Evolutionary conservation across 1,140 invertebrate genomes (phyloP).

Genomic region (Nylanderia fulva): DNA sequence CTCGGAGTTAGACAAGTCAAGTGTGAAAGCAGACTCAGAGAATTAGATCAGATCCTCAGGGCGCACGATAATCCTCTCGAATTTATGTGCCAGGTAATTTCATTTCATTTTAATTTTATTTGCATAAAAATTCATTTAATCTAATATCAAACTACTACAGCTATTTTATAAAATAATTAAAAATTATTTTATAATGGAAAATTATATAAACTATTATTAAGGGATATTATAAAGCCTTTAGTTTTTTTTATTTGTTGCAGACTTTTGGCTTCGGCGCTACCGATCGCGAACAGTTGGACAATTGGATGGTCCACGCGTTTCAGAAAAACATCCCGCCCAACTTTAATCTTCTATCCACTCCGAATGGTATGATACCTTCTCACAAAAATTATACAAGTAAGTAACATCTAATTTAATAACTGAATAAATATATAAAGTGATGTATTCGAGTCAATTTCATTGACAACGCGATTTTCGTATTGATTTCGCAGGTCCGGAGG

Average conservation of each 20-base stretch:
- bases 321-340: slow-evolving; percentile 93
- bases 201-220: neutral
- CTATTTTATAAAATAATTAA: neutral
- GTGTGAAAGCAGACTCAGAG: slow-evolving; percentile 93
- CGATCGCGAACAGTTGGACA: slow-evolving; percentile 92
- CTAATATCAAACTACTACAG: neutral
- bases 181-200: too few species aligned
- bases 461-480: neutral
- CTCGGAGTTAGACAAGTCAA: slow-evolving; percentile 93
- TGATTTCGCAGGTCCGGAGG: slow-evolving; percentile 88
- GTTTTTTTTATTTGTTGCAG: slow-evolving; percentile 80
- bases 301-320: slow-evolving; percentile 92
- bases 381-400: slow-evolving; percentile 83
- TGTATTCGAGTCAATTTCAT: neutral
- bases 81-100: slow-evolving; percentile 93
- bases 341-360: slow-evolving; percentile 90
- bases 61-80: slow-evolving; percentile 92
- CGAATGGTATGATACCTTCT: slow-evolving; percentile 75
- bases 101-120: neutral
- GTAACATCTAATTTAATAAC: slow-evolving; percentile 38
- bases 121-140: neutral
- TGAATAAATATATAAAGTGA: neutral
- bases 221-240: neutral
- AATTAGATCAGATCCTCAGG: slow-evolving; percentile 92
- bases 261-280: slow-evolving; percentile 92